Base-by-base conservation (phyloP, 2,888 invertebrate genomes). In the Acronicta leporina region DNA sequence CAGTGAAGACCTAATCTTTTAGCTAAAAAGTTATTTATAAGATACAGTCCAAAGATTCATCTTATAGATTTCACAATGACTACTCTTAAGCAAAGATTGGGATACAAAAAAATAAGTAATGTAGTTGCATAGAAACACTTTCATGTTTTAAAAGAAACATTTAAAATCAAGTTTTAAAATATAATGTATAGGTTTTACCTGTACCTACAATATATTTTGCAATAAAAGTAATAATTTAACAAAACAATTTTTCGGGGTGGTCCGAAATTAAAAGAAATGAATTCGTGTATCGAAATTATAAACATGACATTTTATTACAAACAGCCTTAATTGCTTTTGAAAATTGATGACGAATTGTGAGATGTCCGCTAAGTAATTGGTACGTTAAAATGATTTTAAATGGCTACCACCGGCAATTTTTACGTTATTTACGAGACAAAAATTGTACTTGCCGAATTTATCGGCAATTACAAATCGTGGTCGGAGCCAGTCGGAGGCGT, bases 381-480 rank as follows among this genome's bases (percentile, higher is more conserved):
- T 74, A 62, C 64, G 76, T 68, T 70, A 57, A 71, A 80, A 80
- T 78, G 71, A 77, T 71, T 72, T 71, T 75, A 63, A 76, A 79
- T 73, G 73, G 70, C 62, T 50, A 66, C 58, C 62, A 67, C 55
- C 57, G 63, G 57, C 69, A 73, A 73, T 81, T 77, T 79, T 59
- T 70, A 35, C 40, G 63, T 77, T 72, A 81, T 79, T 81, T 81
- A 81, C 66, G 75, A 73, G 57, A 63, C 53, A 68, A 71, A 73
- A 77, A 83, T 73, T 76, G 79, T 71, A 61, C 62, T 79, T 75
- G 63, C 40, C 55, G 62, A 73, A 73, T 78, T 75, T 75, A 77
- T 78, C 62, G 79, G 53, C 56, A 63, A 74, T 77, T 75, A 71
- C 63, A 74, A 64, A 74, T 74, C 55, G 58, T 65, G 61, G 59